Evolutionary conservation across 2,113 vertebrate genomes (phyloP), one percentile per base, ranked within the genome.

Genomic region (Parus major): DNA sequence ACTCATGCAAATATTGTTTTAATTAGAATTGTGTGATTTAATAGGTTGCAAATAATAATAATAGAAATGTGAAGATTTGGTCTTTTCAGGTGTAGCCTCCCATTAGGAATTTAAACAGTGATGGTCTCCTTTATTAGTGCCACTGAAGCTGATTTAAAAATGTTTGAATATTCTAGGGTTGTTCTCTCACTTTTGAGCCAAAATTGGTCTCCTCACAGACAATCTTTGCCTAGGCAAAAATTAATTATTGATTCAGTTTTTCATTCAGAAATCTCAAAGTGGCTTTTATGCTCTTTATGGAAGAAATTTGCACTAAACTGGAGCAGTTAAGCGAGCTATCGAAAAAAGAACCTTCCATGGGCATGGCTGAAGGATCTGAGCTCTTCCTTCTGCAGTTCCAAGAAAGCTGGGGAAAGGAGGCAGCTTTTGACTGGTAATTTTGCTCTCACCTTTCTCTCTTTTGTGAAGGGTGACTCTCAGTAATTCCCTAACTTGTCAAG

Each of bases 191-290:
- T 78, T n/a, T 50, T 2, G 2, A 92, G 64, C 39, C 59, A 92
- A 70, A 92, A 92, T 41, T 70, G 31, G 35, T 65, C 68, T 92
- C 65, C 76, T 78, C 31, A 53, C 33, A 81, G 81, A 35, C 56
- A 82, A 23, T 68, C 65, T 84, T 61, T 92, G 47, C 65, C 65
- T 71, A 18, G 64, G 65, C 68, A 90, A 86, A 87, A 91, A 63
- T 50, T 46, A 92, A 83, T 88, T 91, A 82, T 71, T 86, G 64
- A 83, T 88, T 81, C 42, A 60, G 11, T 56, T 92, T 68, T 87
- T 94, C 65, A 83, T 70, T 96, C 29, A 52, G 53, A 93, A 88
- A 73, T 84, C 76, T 91, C 60, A 28, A 44, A 78, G 56, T 81
- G 44, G 52, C 28, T 91, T 91, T 94, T 91, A 42, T 76, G 57